Percentiles rank a stretch among this genome's conserved stretches.
Conservation (phyloP, 2,797 vertebrate genomes). For the Paramormyrops hopkinsi region DNA sequence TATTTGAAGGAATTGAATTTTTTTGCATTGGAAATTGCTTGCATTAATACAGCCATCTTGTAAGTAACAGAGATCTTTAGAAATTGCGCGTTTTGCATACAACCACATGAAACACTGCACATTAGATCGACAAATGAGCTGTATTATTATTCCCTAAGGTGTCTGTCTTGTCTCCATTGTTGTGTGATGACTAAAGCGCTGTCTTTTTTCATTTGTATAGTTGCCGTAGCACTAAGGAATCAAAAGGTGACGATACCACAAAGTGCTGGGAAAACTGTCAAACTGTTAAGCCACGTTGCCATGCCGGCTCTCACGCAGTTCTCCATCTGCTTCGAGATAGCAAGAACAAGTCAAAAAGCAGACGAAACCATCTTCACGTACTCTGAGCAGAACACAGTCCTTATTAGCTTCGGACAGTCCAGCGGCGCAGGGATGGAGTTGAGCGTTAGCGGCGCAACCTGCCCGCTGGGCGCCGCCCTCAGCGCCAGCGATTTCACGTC, state of each 20-base stretch:
- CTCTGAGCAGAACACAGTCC: constrained; percentile 32
- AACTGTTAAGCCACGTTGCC: constrained; percentile 55
- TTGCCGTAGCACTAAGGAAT: constrained; percentile 83
- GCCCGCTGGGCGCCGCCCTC: constrained; percentile 57
- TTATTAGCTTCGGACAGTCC: constrained; percentile 62
- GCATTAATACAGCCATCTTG: neutral
- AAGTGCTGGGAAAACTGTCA: constrained; percentile 47
- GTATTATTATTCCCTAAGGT: neutral
- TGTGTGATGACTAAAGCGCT: neutral
- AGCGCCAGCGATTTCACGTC: constrained; percentile 56
- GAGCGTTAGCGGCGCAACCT: constrained; percentile 52
- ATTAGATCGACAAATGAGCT: neutral
- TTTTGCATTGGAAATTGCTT: neutral
- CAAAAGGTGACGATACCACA: constrained; percentile 74
- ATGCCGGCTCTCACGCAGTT: constrained; percentile 73
- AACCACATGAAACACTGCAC: neutral
- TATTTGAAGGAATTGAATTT: neutral
- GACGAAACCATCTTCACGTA: constrained; percentile 76
- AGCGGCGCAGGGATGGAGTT: constrained; percentile 51
- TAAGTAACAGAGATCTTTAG: neutral
- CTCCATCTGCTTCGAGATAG: constrained; percentile 81
- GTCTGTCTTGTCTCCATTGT: neutral
- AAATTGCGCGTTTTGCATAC: neutral
- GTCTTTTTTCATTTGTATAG: constrained; percentile 35
- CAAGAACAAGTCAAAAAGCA: constrained; percentile 47